Evolutionary conservation across 2,888 invertebrate genomes (phyloP).

Genomic region (Phorcus lineatus): DNA sequence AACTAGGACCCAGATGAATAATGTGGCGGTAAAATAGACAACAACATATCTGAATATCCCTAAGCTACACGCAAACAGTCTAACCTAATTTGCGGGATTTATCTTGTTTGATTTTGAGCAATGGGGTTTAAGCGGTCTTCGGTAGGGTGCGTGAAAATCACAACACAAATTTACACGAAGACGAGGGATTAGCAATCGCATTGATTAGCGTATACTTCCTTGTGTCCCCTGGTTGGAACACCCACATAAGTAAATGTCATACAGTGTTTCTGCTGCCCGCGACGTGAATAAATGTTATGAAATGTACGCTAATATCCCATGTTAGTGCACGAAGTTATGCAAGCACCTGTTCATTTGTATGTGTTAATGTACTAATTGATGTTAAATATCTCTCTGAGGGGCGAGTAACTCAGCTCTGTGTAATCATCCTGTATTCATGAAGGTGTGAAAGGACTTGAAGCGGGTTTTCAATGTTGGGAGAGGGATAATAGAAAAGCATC

Average conservation of each 20-base stretch:
- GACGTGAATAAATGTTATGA: not conserved
- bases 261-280: not conserved
- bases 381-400: too few relatives aligned
- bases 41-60: not conserved
- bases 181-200: not conserved
- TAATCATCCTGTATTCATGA: not conserved
- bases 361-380: too few relatives aligned
- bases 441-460: too few relatives aligned
- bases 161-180: not conserved
- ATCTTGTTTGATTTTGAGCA: not conserved
- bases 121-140: not conserved
- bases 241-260: not conserved
- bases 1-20: not conserved
- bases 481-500: too few relatives aligned
- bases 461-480: too few relatives aligned
- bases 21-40: not conserved
- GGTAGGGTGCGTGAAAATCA: not conserved
- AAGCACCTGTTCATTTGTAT: not conserved
- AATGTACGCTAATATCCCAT: not conserved
- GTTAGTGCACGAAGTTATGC: not conserved
- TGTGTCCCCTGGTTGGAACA: not conserved
- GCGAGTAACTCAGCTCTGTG: too few relatives aligned
- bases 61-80: constrained; percentile 2
- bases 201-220: not conserved
- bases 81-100: constrained; percentile 19